Conservation (phyloP, 35 echinoderm and acorn worm species). For the Hemicentrotus pulcherrimus region DNA sequence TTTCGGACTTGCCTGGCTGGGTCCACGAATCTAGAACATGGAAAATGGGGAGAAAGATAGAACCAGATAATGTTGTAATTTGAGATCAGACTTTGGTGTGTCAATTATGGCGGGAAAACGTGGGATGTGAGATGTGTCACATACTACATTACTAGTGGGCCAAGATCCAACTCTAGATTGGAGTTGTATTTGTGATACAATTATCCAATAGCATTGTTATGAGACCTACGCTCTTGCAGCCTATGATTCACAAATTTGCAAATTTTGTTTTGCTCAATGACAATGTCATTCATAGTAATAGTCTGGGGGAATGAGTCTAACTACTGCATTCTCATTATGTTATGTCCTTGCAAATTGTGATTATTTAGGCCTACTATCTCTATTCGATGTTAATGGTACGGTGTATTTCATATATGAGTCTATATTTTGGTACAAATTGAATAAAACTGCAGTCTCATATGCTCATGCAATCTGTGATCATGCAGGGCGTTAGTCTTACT, state of each 20-base stretch:
- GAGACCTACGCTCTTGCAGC: too few species aligned
- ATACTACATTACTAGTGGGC: too few species aligned
- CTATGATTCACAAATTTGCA: too few species aligned
- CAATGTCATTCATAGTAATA: too few species aligned
- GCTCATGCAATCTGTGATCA: not conserved
- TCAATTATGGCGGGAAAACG: not conserved
- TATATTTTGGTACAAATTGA: too few species aligned
- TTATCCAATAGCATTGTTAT: not conserved
- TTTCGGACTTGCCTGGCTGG: not conserved
- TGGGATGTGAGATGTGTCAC: not conserved
- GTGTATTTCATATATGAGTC: too few species aligned
- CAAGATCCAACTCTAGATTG: not conserved
- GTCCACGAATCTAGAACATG: not conserved
- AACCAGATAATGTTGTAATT: not conserved
- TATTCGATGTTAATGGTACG: too few species aligned
- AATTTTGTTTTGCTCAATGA: too few species aligned
- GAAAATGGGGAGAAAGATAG: not conserved
- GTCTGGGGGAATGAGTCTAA: too few species aligned
- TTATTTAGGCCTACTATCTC: too few species aligned
- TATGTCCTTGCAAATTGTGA: too few species aligned
- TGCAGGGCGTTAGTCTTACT: not conserved
- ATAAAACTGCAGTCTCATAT: not conserved
- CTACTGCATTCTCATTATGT: too few species aligned
- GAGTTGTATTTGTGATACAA: not conserved
- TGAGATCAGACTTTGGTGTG: not conserved